Evolutionary conservation across 2,797 vertebrate genomes (phyloP).

Genomic region (Macropus fuliginosus): DNA sequence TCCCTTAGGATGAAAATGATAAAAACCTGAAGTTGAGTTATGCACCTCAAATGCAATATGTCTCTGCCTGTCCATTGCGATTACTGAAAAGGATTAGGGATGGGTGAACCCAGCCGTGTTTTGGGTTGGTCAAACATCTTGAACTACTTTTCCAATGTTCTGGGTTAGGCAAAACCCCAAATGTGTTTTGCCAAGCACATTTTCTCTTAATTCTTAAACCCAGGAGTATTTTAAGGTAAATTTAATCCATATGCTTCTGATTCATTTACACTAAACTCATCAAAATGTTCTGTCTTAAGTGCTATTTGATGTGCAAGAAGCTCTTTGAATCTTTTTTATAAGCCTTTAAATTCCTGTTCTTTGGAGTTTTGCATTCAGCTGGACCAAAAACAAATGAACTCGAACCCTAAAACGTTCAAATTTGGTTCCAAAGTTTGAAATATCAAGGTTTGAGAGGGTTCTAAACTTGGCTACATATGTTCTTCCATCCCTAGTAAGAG

Average conservation of each 20-base stretch:
- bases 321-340: slow-evolving; percentile 77
- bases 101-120: slow-evolving; percentile 79
- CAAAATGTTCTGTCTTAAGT: slow-evolving; percentile 79
- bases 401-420: slow-evolving; percentile 30
- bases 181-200: slow-evolving; percentile 83
- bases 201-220: slow-evolving; percentile 83
- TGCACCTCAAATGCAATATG: slow-evolving; percentile 60
- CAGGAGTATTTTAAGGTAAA: slow-evolving; percentile 84
- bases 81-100: slow-evolving; percentile 72
- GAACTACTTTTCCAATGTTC: slow-evolving; percentile 82
- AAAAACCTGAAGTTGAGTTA: slow-evolving; percentile 68
- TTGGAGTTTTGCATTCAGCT: slow-evolving; percentile 53
- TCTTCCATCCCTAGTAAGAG: slow-evolving; percentile 47
- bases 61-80: slow-evolving; percentile 74
- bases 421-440: slow-evolving; percentile 61
- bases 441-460: slow-evolving; percentile 40
- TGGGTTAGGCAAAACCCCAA: slow-evolving; percentile 82
- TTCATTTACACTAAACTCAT: slow-evolving; percentile 82
- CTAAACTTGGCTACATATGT: slow-evolving; percentile 57
- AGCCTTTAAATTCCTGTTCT: slow-evolving; percentile 63
- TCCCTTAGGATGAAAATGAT: slow-evolving; percentile 57
- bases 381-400: slow-evolving; percentile 64
- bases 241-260: slow-evolving; percentile 83
- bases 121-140: slow-evolving; percentile 82
- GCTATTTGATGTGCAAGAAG: slow-evolving; percentile 77